Conservation (phyloP, 2,113 vertebrate species). For the Prochilodus magdalenae region DNA sequence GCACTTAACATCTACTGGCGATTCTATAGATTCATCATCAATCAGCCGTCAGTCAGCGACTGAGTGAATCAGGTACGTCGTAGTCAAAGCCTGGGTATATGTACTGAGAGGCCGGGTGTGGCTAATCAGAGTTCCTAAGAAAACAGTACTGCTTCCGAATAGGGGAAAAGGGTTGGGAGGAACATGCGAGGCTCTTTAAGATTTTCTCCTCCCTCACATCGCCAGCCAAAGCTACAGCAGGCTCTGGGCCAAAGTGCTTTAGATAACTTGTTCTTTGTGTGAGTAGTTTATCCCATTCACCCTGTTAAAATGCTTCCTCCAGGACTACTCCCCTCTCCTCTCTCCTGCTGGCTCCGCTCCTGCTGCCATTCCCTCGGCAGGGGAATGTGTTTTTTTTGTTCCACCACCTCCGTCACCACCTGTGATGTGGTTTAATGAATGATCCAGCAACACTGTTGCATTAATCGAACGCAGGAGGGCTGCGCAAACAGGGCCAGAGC, state of each 20-base stretch:
- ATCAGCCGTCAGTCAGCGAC: background rate
- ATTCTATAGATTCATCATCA: too few relatives aligned
- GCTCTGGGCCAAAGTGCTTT: slow-evolving; percentile 19
- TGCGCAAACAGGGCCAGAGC: slow-evolving; percentile 39
- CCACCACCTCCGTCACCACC: background rate
- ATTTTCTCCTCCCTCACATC: background rate
- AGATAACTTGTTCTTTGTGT: slow-evolving; percentile 7
- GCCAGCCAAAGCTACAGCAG: background rate
- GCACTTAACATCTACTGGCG: too few relatives aligned
- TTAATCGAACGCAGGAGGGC: slow-evolving; percentile 41
- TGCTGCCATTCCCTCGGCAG: slow-evolving; percentile 3
- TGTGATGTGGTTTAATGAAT: slow-evolving; percentile 34
- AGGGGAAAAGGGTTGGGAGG: background rate
- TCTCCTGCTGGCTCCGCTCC: background rate
- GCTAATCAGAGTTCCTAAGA: background rate
- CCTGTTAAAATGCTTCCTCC: slow-evolving; percentile 25
- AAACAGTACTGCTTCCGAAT: background rate
- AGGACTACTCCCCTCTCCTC: slow-evolving; percentile 1
- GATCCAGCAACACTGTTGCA: slow-evolving; percentile 39
- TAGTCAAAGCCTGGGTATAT: background rate
- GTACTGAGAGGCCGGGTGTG: background rate
- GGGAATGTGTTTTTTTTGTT: background rate
- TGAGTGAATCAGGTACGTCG: background rate
- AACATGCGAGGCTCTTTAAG: background rate
- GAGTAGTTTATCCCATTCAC: slow-evolving; percentile 17